Base-by-base conservation (phyloP, 2,113 vertebrate species). In the Talpa occidentalis region DNA sequence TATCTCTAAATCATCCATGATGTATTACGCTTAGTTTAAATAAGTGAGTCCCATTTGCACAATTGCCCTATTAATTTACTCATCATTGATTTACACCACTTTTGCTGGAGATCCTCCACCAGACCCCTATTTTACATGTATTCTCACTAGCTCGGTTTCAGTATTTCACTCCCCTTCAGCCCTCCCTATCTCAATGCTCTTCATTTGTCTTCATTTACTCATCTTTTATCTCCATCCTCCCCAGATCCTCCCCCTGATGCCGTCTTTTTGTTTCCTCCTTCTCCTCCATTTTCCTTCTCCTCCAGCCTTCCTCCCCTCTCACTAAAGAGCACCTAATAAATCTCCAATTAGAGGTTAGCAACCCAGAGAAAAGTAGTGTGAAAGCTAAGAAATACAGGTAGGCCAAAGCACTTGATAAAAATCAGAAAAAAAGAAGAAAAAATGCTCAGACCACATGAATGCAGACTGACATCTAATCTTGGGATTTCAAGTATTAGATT, bases 51-150 rank as follows among this genome's bases (percentile, higher is more conserved):
- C 98, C 97, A 97, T 98, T 98, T 98, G 97, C 97, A 97, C 95
- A 97, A 97, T 49, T 96, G 98, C 97, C 98, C 97, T 97, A 98
- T 98, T 98, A 98, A 98, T 98, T 98, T 98, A 97, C 97, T 98
- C 96, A 94, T 97, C 98, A 95, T 94, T 98, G 98, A 98, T 98
- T 98, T 98, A 98, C 97, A 97, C 96, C 97, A 97, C 97, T 97
- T 97, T 91, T 87, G 77, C 95, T 94, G 94, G 94, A 97, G 98
- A 94, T 92, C 92, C 72, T 95, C 95, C 93, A 95, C 91, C 94
- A 97, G 96, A 87, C 84, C 83, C 85, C 88, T 96, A 91, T 95
- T 97, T 95, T 19, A 95, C 54, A 91, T 16, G 81, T 26, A 6
- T 80, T 94, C n/a, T 52, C 94, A 88, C 72, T 80, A 97, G 66